phyloP scores from a whole-genome alignment of 1,140 invertebrate species.

The Drosophila lacertosa region DNA sequence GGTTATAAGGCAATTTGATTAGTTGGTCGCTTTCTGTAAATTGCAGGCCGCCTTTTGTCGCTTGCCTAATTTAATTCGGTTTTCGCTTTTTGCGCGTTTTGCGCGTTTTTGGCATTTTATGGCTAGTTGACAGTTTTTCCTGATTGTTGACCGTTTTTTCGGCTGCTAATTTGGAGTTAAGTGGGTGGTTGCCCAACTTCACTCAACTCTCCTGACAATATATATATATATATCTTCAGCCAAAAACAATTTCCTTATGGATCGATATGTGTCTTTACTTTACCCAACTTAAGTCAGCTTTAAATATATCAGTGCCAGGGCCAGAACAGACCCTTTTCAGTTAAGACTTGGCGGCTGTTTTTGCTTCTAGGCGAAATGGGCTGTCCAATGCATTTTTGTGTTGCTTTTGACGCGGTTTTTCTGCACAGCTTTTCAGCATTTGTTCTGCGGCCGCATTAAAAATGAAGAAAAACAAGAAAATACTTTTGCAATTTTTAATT shows the following conservation, averaged over 20 bases:
- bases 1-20: constrained; percentile 78
- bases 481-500: constrained; percentile 80
- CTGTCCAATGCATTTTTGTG: constrained; percentile 68
- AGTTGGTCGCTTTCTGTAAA: constrained; percentile 72
- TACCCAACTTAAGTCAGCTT: constrained; percentile 6
- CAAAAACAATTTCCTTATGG: too few relatives aligned
- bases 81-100: constrained; percentile 42
- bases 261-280: too few relatives aligned
- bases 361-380: constrained; percentile 23
- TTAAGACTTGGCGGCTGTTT: constrained; percentile 32
- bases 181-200: constrained; percentile 22
- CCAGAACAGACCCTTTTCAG: constrained; percentile 22
- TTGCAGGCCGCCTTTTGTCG: constrained; percentile 68
- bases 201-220: constrained; percentile 7
- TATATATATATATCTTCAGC: too few relatives aligned
- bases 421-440: constrained; percentile 45
- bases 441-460: constrained; percentile 38
- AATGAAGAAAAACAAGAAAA: constrained; percentile 55
- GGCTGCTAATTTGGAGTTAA: constrained; percentile 39
- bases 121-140: constrained; percentile 68
- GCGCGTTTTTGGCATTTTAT: constrained; percentile 52
- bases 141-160: constrained; percentile 46
- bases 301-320: constrained; percentile 59
- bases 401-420: constrained; percentile 77
- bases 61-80: constrained; percentile 72